Percentiles rank a stretch among this genome's conserved stretches.
These are phyloP conservation scores for Datnioides undecimradiatus DNA, from an alignment of 2,113 vertebrate genomes.

Conservation along the genomic window DNA sequence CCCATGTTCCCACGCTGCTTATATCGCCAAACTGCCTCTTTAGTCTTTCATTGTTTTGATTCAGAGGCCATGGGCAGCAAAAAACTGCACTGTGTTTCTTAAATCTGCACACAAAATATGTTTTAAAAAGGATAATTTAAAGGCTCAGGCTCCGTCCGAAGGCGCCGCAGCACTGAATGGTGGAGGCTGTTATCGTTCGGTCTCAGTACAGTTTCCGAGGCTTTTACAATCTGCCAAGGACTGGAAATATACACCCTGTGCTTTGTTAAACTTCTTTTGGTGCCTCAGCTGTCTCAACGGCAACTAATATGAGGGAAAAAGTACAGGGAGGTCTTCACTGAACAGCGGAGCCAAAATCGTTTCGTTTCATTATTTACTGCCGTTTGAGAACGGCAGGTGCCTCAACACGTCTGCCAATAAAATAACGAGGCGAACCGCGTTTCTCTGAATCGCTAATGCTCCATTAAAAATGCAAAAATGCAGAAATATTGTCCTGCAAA, in stretches of 20 bases:
- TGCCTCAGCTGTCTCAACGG: slow-evolving; percentile 10
- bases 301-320: neutral
- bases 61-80: too few relatives aligned
- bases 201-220: neutral
- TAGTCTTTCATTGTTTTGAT: too few relatives aligned
- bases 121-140: too few relatives aligned
- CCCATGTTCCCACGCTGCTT: too few relatives aligned
- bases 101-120: too few relatives aligned
- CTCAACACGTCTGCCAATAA: slow-evolving; percentile 27
- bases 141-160: neutral
- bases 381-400: slow-evolving; percentile 18
- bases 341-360: neutral
- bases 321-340: neutral
- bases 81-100: too few relatives aligned
- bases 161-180: neutral
- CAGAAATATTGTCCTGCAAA: neutral
- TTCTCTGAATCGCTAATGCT: neutral
- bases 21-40: too few relatives aligned
- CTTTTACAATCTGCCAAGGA: slow-evolving; percentile 19
- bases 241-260: slow-evolving; percentile 23
- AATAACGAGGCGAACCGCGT: slow-evolving; percentile 4
- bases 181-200: neutral
- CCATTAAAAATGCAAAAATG: neutral
- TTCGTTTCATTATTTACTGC: slow-evolving; percentile 23
- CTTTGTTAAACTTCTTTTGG: slow-evolving; percentile 9